Evolutionary conservation across 2,888 invertebrate species (phyloP), one percentile per base, ranked within the genome.

Genomic region (Erebia epiphron): DNA sequence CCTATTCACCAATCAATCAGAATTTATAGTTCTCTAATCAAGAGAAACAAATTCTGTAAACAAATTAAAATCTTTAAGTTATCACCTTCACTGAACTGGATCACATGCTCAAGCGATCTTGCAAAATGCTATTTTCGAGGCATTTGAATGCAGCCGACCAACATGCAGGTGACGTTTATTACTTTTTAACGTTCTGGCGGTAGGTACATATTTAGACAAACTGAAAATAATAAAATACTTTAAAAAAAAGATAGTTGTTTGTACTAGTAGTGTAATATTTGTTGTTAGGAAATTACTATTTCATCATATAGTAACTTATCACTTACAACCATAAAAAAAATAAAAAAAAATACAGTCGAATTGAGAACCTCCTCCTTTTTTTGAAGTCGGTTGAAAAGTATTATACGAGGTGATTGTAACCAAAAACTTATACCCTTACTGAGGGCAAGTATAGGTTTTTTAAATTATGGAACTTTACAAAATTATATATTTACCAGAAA

Each of bases 131-230:
- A 66, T 66, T 66, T 66, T 66, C 66, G 43, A 66, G 41, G 18
- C 56, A 66, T 66, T 66, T 66, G 66, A 66, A 66, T 66, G 57
- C 66, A 57, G 66, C 56, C 26, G 66, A 57, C 57, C 56, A 52
- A 66, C 56, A 57, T 66, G 66, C 66, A 66, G 66, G 66, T 66
- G 66, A 66, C 66, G 66, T 66, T 66, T 66, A 66, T 66, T 66
- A 57, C 66, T 66, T 66, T 66, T 64, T 64, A 54, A 64, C 64
- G 64, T 64, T 41, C 64, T 16, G 54, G 35, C 14, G 64, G 52
- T 64, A 64, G 64, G 52, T 64, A 64, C 64, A 50, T 18, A 64
- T 64, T 54, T 64, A 41, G 52, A 64, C n/a, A 26, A 46, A 49
- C 35, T 54, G 54, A 64, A 64, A 54, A 64, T 26, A 35, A 49